Percentiles rank a stretch among this genome's conserved stretches.
Conservation (phyloP, 2,113 vertebrate species). For the Hyperoodon ampullatus region DNA sequence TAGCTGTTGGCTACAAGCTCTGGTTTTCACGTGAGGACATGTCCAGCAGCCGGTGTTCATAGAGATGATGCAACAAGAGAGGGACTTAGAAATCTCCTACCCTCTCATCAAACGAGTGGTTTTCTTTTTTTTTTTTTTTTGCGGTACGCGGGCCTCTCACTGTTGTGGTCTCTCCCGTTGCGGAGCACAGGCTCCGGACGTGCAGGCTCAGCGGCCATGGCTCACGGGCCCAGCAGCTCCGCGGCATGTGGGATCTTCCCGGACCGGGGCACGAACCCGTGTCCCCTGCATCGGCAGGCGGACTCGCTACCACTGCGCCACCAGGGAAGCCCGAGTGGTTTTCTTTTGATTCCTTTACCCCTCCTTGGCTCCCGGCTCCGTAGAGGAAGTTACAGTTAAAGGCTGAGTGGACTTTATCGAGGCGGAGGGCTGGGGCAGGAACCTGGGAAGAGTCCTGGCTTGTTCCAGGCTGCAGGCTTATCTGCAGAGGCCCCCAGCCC, state of each 20-base stretch:
- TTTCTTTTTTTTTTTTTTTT: neutral
- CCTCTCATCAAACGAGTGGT: neutral
- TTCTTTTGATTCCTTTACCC: neutral
- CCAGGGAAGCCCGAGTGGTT: no score
- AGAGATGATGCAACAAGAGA: neutral
- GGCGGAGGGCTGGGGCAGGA: neutral
- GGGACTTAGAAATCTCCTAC: neutral
- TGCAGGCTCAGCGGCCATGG: no score
- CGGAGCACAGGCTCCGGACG: no score
- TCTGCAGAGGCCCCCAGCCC: neutral
- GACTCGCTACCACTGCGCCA: no score
- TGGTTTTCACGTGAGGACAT: accelerated
- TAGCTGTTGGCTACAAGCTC: neutral
- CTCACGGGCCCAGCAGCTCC: no score
- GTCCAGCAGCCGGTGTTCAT: no score
- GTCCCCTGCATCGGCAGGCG: no score
- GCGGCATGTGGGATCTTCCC: no score
- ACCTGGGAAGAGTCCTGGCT: accelerated
- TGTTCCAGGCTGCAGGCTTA: accelerated
- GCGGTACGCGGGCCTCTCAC: no score
- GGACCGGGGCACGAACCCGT: no score
- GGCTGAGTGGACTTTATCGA: neutral
- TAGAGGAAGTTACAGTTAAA: neutral
- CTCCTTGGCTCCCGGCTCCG: neutral
- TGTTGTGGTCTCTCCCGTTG: no score